Conservation (phyloP, 30 jellyfish, hydroid and myxozoan genomes). For the Sanderia malayensis region DNA sequence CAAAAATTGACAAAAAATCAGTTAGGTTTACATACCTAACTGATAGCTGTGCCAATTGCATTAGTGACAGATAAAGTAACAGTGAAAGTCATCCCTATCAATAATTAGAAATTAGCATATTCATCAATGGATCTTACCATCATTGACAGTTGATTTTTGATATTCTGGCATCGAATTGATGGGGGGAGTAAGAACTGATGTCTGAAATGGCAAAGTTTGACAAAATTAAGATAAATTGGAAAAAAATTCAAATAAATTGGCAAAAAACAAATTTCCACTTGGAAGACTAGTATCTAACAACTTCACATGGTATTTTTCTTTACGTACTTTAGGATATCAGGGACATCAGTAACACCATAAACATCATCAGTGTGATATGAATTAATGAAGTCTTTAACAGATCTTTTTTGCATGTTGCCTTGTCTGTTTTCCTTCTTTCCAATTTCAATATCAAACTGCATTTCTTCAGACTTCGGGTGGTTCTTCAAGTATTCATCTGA, state of each 20-base stretch:
- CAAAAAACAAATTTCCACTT: no score
- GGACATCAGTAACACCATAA: constrained; percentile 83
- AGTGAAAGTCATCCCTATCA: no score
- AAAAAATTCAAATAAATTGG: no score
- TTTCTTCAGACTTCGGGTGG: constrained; percentile 70
- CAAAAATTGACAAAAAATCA: no score
- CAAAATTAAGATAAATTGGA: no score
- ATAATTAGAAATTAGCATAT: no score
- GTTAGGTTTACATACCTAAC: no score
- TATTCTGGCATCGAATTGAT: constrained; percentile 61
- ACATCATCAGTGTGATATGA: constrained; percentile 60
- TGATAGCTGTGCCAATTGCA: no score
- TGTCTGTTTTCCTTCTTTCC: constrained; percentile 74
- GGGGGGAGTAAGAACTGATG: constrained; percentile 70
- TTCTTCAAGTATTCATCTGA: constrained; percentile 58
- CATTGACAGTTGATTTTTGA: constrained; percentile 46
- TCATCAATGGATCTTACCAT: no score
- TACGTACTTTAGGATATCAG: constrained; percentile 62
- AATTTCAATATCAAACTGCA: constrained; percentile 68
- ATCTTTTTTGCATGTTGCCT: constrained; percentile 54
- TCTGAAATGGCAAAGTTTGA: constrained; percentile 37
- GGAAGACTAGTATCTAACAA: no score
- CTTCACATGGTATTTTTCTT: no score
- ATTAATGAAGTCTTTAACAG: constrained; percentile 60
- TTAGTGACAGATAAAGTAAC: no score